Evolutionary conservation across 2,113 vertebrate genomes (phyloP).

Genomic region (Istiophorus platypterus): DNA sequence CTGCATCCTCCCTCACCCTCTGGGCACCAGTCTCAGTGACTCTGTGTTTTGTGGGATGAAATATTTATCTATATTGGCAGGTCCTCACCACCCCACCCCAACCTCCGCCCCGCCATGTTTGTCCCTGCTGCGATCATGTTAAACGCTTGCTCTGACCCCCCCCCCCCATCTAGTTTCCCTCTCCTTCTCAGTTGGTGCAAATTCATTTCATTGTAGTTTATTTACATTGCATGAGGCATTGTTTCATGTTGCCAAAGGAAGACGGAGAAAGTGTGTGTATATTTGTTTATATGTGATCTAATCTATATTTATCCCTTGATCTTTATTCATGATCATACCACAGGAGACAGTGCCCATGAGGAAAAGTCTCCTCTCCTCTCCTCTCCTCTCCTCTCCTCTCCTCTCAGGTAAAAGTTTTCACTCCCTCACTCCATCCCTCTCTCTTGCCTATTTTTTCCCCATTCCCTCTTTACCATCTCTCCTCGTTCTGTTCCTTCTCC

Average conservation of each 20-base stretch:
- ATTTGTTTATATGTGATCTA: constrained; percentile 18
- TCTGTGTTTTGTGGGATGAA: constrained; percentile 72
- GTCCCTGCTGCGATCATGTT: constrained; percentile 69
- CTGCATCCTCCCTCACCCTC: constrained; percentile 43
- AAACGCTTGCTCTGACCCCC: constrained; percentile 53
- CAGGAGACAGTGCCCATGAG: constrained; percentile 12
- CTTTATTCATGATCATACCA: constrained; percentile 55
- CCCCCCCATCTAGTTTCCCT: background rate
- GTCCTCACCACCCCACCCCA: constrained; percentile 36
- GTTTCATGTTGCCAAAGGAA: constrained; percentile 25
- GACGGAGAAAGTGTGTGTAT: background rate
- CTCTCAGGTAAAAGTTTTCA: background rate
- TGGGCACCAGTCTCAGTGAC: constrained; percentile 73
- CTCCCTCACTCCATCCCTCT: background rate
- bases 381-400: background rate
- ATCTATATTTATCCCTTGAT: constrained; percentile 38
- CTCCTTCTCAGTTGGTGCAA: constrained; percentile 26
- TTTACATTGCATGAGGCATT: constrained; percentile 19
- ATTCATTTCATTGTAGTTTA: constrained; percentile 13
- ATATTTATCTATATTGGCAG: constrained; percentile 83
- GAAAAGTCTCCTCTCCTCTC: constrained; percentile 13
- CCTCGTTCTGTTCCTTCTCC: constrained; percentile 12
- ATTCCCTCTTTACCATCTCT: constrained; percentile 38
- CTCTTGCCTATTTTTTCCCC: constrained; percentile 1
- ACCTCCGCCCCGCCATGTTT: constrained; percentile 54